These are phyloP conservation scores for Pteropus alecto DNA, from an alignment of 2,113 vertebrate species.

Conservation along the genomic window DNA sequence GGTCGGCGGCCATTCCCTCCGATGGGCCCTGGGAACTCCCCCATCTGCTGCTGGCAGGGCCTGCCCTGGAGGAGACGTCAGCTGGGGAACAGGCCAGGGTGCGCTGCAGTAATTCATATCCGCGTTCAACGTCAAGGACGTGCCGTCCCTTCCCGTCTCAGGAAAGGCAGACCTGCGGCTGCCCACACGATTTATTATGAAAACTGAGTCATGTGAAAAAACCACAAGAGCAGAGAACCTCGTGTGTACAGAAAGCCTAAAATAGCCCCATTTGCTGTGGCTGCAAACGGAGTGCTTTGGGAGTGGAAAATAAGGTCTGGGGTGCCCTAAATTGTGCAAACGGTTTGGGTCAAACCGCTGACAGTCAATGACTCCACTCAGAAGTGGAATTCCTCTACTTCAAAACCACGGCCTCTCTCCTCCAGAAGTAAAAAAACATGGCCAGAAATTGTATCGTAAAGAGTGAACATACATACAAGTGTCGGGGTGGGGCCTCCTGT, in stretches of 20 bases:
- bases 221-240: neutral
- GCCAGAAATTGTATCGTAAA: neutral
- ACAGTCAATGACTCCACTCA: neutral
- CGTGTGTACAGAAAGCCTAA: neutral
- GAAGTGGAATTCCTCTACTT: neutral
- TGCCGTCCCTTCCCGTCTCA: neutral
- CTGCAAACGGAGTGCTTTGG: rapidly evolving
- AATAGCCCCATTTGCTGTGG: neutral
- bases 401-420: neutral
- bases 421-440: neutral
- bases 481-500: neutral
- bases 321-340: neutral
- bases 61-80: neutral
- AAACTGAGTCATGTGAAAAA: slow-evolving; percentile 1
- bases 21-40: neutral
- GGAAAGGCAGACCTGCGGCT: neutral
- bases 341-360: neutral
- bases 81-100: neutral
- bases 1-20: neutral
- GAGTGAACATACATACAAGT: neutral
- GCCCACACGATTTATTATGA: neutral
- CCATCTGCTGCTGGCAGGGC: neutral
- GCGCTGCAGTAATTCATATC: neutral
- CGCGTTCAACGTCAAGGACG: rapidly evolving
- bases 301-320: neutral